Conservation (phyloP, 2,797 vertebrate genomes). For the Lacerta viridis region DNA sequence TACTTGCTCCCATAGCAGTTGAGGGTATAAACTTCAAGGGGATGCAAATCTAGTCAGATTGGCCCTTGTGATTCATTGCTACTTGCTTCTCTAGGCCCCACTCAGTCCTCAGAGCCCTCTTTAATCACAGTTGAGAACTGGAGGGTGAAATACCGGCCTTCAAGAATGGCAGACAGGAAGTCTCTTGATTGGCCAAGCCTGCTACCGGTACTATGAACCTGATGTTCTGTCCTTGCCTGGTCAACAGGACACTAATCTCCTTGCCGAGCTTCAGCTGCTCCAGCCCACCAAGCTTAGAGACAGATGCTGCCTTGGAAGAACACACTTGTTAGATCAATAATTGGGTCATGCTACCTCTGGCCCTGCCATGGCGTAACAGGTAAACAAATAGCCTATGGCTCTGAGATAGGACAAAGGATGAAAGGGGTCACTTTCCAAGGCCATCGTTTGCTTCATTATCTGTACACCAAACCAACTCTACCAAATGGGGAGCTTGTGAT, state of each 20-base stretch:
- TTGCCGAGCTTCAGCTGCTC: background rate
- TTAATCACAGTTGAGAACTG: background rate
- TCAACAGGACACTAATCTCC: background rate
- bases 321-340: background rate
- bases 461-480: background rate
- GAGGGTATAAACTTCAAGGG: background rate
- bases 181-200: background rate
- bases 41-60: too few species aligned
- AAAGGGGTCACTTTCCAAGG: background rate
- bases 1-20: background rate
- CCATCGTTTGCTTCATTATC: background rate
- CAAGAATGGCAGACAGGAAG: background rate
- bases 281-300: background rate
- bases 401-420: background rate
- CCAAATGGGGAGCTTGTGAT: too few species aligned
- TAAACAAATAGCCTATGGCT: background rate
- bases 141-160: background rate
- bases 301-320: background rate
- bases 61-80: too few species aligned
- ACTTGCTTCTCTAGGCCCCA: background rate
- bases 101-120: background rate
- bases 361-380: background rate
- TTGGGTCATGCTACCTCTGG: background rate
- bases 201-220: background rate
- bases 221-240: background rate